Evolutionary conservation across 2,888 invertebrate genomes (phyloP), one percentile per base, ranked within the genome.

Genomic region (Epistrophe grossulariae): DNA sequence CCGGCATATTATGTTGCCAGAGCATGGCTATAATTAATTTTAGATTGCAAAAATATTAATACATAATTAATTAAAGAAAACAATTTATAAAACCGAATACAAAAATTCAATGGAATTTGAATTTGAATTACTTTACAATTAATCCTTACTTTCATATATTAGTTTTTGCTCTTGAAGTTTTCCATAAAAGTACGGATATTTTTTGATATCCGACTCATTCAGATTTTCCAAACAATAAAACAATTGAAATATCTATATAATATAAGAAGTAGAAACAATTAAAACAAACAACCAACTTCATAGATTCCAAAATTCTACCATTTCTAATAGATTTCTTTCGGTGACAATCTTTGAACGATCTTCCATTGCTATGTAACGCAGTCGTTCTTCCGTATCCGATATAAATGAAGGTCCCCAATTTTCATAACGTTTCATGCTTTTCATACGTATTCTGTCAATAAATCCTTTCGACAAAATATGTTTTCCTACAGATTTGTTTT

Each of bases 381-480:
- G 95, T 19, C 95, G 94, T 91, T 97, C 97, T 90, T 97, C 97
- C 13, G 95, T 89, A 3, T 92, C 90, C 9, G 91, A 91, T 62
- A 93, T 91, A 66, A 91, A 91, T 7, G 91, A 91, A n/a, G 92
- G 91, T 0, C 89, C 76, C 92, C 92, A 92, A 50, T 91, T 89
- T 35, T 90, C 91, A 79, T 90, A 90, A 13, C 88, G 71, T 6
- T 90, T 89, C 80, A 89, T 88, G 40, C 88, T 87, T 4, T 76
- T 78, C 8, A 85, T 68, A 1, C 92, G 90, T 31, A 91, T 88
- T 57, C 83, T 90, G 35, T 92, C 92, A 2, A 90, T 88, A 4
- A 89, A 88, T 93, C 91, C 95, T 94, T 82, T 95, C 93, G 89
- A 96, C 95, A 90, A 80, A 4, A 83, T 55, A 2, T 73, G 40